These are phyloP conservation scores for Crocodylus rhombifer DNA, from an alignment of 2,797 vertebrate genomes.

Conservation along the genomic window DNA sequence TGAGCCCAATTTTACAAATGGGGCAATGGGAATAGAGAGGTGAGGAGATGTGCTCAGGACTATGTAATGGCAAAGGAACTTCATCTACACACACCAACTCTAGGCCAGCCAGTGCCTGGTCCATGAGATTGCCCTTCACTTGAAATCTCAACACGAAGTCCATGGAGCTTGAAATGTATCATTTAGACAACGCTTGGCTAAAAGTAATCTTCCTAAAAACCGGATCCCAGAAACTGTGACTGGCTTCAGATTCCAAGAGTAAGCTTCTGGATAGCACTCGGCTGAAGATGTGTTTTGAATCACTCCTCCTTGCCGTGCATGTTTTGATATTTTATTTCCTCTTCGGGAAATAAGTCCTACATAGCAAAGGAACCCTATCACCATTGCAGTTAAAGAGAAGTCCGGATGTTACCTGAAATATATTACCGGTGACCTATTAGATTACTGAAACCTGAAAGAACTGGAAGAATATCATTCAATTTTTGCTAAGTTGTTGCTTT, in stretches of 20 bases:
- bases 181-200: not conserved
- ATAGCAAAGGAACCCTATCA: not conserved
- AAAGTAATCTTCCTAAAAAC: not conserved
- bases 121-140: not conserved
- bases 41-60: not conserved
- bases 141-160: constrained; percentile 1
- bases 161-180: not conserved
- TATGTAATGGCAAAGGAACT: accelerated
- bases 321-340: not conserved
- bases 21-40: not conserved
- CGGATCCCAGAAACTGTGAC: not conserved
- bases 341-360: not conserved
- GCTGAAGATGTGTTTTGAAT: not conserved
- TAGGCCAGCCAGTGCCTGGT: not conserved
- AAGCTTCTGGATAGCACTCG: not conserved
- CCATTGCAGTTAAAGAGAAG: no score
- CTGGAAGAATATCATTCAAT: no score
- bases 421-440: no score
- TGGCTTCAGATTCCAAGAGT: not conserved
- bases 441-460: no score
- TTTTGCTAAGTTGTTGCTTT: no score
- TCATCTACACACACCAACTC: not conserved
- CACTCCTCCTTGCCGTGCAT: not conserved
- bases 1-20: not conserved
- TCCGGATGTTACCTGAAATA: no score